Percentiles rank a stretch among this genome's conserved stretches.
Conservation (phyloP, 1,140 invertebrate species). For the Drosophila erecta region DNA sequence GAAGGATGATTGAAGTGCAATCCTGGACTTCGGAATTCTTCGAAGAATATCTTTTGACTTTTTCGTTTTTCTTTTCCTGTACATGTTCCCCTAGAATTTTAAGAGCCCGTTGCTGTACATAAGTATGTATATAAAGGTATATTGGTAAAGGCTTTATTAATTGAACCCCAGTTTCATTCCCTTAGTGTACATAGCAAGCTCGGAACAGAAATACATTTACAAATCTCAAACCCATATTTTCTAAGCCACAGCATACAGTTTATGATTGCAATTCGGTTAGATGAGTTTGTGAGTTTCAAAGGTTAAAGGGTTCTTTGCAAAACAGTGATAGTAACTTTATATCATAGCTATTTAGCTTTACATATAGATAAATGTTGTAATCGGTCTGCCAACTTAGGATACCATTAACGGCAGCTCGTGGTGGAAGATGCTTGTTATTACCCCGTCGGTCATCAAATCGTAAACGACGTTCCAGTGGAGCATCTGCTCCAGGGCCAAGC, state of each 20-base stretch:
- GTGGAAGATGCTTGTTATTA: not conserved
- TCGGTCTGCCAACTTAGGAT: too few relatives aligned
- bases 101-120: constrained; percentile 39
- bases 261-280: too few relatives aligned
- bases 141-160: constrained; percentile 9
- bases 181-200: not conserved
- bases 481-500: constrained; percentile 11
- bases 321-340: too few relatives aligned
- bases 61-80: constrained; percentile 24
- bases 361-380: too few relatives aligned
- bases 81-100: constrained; percentile 21
- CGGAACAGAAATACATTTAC: constrained; percentile 6
- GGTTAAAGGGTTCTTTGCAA: too few relatives aligned
- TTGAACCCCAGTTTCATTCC: constrained; percentile 3
- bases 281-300: too few relatives aligned
- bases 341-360: too few relatives aligned
- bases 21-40: not conserved
- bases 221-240: constrained; percentile 4
- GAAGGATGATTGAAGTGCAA: not conserved
- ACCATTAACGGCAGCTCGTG: not conserved
- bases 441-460: not conserved
- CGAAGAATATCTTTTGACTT: constrained; percentile 1
- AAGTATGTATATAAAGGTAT: constrained; percentile 21
- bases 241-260: not conserved
- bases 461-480: constrained; percentile 9